A percentile compares a stretch with the other conserved stretches of the same genome.
Evolutionary conservation across 2,888 invertebrate species (phyloP).

Genomic region (Marasmarcha lunaedactyla): DNA sequence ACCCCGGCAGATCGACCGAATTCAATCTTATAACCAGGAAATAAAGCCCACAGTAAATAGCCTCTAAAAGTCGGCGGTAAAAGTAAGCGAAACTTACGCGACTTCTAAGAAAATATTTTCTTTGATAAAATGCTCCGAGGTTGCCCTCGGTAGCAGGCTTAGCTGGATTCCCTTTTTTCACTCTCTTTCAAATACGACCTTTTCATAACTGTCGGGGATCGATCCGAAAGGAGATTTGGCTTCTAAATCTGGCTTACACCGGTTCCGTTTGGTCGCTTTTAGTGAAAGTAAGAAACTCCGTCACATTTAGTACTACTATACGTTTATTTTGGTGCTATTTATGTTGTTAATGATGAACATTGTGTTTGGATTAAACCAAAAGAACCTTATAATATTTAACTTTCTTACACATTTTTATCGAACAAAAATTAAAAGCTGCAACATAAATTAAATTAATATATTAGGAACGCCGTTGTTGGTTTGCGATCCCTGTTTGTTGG

Average conservation of each 20-base stretch:
- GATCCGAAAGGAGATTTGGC: conserved; percentile 43
- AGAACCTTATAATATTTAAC: too few species aligned
- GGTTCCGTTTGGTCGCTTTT: conserved; percentile 18
- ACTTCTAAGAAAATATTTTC: conserved; percentile 51
- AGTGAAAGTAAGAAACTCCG: too few species aligned
- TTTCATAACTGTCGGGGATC: conserved; percentile 60
- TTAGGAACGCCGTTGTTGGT: too few species aligned
- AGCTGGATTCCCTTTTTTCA: conserved; percentile 39
- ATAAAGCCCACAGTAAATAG: conserved; percentile 9
- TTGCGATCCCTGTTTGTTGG: conserved; percentile 37
- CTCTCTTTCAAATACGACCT: conserved; percentile 35
- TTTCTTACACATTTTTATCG: too few species aligned
- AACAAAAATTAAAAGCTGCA: too few species aligned
- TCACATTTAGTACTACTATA: too few species aligned
- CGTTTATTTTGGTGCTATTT: too few species aligned
- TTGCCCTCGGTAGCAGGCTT: conserved; percentile 42
- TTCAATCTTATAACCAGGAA: conserved; percentile 19
- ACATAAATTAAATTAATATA: too few species aligned
- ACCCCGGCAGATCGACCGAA: conserved; percentile 10
- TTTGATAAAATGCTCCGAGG: conserved; percentile 45
- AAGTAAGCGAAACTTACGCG: conserved; percentile 33
- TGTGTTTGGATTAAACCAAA: too few species aligned
- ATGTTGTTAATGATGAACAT: too few species aligned
- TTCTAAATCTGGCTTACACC: conserved; percentile 40
- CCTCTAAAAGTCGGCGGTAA: conserved; percentile 14